A percentile compares a stretch with the other conserved stretches of the same genome.
Evolutionary conservation across 2,797 vertebrate genomes (phyloP).

Genomic region (Oreochromis grahami): DNA sequence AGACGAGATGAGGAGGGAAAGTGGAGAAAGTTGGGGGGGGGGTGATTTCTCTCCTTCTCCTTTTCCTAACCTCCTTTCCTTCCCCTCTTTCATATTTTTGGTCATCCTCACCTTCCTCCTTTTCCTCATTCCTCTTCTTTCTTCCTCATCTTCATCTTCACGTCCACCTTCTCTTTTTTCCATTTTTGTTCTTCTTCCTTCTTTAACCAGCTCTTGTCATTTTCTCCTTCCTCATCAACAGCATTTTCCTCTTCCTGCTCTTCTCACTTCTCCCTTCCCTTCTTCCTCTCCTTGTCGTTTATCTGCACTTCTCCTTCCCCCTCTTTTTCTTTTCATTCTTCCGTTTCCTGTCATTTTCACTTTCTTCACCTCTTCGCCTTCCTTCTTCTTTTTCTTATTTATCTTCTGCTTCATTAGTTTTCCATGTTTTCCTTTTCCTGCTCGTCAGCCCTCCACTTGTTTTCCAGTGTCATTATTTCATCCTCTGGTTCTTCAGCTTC

Average conservation of each 20-base stretch:
- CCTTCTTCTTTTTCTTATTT: neutral
- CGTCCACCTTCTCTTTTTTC: neutral
- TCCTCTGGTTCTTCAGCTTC: neutral
- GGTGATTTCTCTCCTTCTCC: neutral
- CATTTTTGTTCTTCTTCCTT: neutral
- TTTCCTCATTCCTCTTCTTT: neutral
- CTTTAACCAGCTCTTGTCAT: neutral
- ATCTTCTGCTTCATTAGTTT: neutral
- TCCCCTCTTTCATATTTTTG: neutral
- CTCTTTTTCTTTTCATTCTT: neutral
- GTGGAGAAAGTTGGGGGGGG: neutral
- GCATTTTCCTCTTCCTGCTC: neutral
- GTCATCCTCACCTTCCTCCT: neutral
- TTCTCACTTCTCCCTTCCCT: neutral
- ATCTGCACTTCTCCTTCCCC: neutral
- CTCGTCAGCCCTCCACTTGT: neutral
- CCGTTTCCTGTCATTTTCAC: neutral
- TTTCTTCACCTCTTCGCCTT: neutral
- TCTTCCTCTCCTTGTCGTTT: neutral
- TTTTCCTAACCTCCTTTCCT: neutral
- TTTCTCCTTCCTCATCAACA: neutral
- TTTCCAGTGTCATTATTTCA: neutral
- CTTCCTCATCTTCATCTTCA: neutral
- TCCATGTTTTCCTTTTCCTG: neutral
- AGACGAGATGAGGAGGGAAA: constrained; percentile 7